Percentiles rank a stretch among this genome's conserved stretches.
Conservation (phyloP, 2,113 vertebrate species). For the Pedetes capensis region DNA sequence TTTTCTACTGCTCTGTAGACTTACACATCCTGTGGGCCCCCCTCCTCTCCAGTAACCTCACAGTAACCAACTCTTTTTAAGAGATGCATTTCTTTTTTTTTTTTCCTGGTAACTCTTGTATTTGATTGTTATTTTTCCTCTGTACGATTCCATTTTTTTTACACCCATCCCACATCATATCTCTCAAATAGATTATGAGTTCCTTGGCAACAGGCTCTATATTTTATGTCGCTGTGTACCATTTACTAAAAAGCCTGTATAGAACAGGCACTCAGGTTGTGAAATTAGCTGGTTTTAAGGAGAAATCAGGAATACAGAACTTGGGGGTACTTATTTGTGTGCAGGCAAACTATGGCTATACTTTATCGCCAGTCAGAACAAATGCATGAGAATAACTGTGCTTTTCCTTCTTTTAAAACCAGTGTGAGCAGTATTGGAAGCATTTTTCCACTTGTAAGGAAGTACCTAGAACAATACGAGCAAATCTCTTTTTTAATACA, state of each 20-base stretch:
- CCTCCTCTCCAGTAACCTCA: neutral
- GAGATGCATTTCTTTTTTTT: neutral
- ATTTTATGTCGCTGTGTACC: neutral
- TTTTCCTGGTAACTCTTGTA: neutral
- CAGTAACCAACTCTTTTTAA: neutral
- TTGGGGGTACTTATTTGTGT: neutral
- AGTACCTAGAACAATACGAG: neutral
- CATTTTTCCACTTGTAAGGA: neutral
- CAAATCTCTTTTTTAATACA: neutral
- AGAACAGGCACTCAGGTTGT: fast-evolving
- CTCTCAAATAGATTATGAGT: neutral
- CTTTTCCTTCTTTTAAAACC: neutral
- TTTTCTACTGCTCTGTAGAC: neutral
- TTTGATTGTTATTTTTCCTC: neutral
- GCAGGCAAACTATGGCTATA: neutral
- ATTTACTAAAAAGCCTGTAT: neutral
- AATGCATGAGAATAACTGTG: neutral
- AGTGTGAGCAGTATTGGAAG: neutral
- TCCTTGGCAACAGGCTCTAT: neutral
- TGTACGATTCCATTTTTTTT: neutral
- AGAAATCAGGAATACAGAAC: neutral
- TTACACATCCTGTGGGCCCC: neutral
- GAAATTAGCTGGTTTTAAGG: neutral
- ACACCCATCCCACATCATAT: neutral
- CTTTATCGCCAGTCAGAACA: neutral